Percentiles rank a stretch among this genome's conserved stretches.
Conservation (phyloP, 2,888 invertebrate species). For the Lepidonotus clava region DNA sequence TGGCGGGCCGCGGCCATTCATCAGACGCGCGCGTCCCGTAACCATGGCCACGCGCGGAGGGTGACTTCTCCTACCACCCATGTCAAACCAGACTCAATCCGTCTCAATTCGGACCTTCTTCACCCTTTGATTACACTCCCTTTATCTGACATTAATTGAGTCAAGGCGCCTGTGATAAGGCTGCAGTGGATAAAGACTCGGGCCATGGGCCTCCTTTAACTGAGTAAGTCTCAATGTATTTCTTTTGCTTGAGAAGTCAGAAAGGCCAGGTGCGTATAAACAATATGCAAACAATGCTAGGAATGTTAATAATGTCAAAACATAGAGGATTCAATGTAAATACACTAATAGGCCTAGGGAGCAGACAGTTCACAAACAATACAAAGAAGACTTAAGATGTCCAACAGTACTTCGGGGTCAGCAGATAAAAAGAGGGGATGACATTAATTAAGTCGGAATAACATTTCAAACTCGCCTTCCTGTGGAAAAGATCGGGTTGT, state of each 20-base stretch:
- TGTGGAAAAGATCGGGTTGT: too few relatives aligned
- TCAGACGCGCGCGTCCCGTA: conserved; percentile 20
- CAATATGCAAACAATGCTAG: neutral
- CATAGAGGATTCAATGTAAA: neutral
- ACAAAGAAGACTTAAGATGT: too few relatives aligned
- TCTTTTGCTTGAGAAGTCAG: neutral
- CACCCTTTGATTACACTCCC: conserved; percentile 30
- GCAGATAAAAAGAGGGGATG: too few relatives aligned
- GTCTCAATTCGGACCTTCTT: conserved; percentile 25
- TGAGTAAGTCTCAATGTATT: neutral
- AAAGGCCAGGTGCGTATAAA: neutral
- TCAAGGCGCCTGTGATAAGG: neutral
- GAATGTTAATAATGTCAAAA: neutral
- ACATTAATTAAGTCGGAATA: too few relatives aligned
- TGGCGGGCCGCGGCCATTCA: neutral
- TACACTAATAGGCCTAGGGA: too few relatives aligned
- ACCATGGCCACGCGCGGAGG: neutral
- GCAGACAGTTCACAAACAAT: too few relatives aligned
- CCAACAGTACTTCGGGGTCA: too few relatives aligned
- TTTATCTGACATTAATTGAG: conserved; percentile 47
- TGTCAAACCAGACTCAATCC: neutral
- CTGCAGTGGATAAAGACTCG: conserved; percentile 1
- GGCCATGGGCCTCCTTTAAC: conserved; percentile 26
- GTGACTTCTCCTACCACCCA: neutral
- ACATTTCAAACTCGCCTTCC: too few relatives aligned